Percentiles rank a stretch among this genome's conserved stretches.
Evolutionary conservation across 1,140 invertebrate genomes (phyloP).

Genomic region (Formica exsecta): DNA sequence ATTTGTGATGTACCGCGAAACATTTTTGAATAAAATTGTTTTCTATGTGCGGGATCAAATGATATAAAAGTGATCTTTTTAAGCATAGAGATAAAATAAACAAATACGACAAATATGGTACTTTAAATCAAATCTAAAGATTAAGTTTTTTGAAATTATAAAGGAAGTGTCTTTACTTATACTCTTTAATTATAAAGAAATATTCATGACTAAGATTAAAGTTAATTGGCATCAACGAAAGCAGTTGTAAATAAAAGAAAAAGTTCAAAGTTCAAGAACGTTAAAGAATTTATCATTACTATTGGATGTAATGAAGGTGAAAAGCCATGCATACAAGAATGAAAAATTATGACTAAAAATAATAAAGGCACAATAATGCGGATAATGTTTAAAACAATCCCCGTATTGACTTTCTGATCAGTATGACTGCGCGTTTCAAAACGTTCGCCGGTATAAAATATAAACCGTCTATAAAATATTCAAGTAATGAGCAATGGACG

Average conservation of each 20-base stretch:
- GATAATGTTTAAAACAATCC: conserved; percentile 53
- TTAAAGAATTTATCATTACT: not conserved
- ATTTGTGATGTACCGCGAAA: not conserved
- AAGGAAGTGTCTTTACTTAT: not conserved
- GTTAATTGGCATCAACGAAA: not conserved
- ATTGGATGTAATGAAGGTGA: not conserved
- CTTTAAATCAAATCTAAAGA: not conserved
- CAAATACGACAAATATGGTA: no score
- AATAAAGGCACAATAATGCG: not conserved
- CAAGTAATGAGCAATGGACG: conserved; percentile 36
- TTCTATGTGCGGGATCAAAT: not conserved
- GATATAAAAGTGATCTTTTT: not conserved
- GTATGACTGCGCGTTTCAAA: conserved; percentile 37
- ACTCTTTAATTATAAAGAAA: not conserved
- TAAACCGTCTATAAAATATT: conserved; percentile 66
- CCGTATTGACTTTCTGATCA: conserved; percentile 68
- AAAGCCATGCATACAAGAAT: not conserved
- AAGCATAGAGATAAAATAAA: no score
- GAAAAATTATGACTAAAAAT: not conserved
- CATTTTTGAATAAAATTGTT: not conserved
- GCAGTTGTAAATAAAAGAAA: not conserved
- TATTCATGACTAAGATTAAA: not conserved
- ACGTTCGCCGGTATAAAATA: conserved; percentile 68
- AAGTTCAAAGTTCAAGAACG: not conserved
- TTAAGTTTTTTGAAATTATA: not conserved